phyloP scores from a whole-genome alignment of 2,797 vertebrate species.

The Remorina albescens region DNA sequence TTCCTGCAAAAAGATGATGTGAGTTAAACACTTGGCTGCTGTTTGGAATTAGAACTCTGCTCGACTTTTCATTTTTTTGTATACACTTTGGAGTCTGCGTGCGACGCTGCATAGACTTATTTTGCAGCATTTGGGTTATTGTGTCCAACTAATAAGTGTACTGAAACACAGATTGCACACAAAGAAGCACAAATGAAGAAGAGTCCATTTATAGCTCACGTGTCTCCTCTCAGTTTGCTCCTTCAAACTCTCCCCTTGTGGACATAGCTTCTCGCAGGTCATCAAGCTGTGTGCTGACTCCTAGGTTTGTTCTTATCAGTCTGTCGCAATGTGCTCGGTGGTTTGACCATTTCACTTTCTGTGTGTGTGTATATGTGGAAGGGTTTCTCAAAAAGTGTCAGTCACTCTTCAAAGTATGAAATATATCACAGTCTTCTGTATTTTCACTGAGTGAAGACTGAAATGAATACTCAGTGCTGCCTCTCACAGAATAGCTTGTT shows the following conservation, averaged over 20 bases:
- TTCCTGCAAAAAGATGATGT: not conserved
- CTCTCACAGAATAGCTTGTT: constrained; percentile 25
- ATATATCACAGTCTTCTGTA: constrained; percentile 22
- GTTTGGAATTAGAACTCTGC: not conserved
- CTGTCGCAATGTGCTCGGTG: not conserved
- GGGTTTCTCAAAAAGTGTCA: constrained; percentile 3
- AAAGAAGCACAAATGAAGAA: not conserved
- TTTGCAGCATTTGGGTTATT: not conserved
- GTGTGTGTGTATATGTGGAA: constrained; percentile 6
- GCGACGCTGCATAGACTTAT: not conserved
- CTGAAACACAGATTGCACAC: not conserved
- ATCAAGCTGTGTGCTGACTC: not conserved
- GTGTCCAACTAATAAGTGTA: not conserved
- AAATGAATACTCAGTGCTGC: constrained; percentile 4
- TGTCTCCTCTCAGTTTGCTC: not conserved
- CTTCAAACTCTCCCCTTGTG: not conserved
- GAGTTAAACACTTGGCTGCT: not conserved
- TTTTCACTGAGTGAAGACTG: constrained; percentile 7
- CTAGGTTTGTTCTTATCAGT: not conserved
- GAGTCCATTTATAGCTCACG: not conserved
- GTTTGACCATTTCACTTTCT: not conserved
- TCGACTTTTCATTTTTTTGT: not conserved
- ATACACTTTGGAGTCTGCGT: not conserved
- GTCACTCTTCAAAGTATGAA: constrained; percentile 32
- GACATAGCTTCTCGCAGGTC: not conserved